A percentile compares a stretch with the other conserved stretches of the same genome.
These are phyloP conservation scores for Octonoba sinensis DNA, from an alignment of 2,888 invertebrate species.

Conservation along the genomic window DNA sequence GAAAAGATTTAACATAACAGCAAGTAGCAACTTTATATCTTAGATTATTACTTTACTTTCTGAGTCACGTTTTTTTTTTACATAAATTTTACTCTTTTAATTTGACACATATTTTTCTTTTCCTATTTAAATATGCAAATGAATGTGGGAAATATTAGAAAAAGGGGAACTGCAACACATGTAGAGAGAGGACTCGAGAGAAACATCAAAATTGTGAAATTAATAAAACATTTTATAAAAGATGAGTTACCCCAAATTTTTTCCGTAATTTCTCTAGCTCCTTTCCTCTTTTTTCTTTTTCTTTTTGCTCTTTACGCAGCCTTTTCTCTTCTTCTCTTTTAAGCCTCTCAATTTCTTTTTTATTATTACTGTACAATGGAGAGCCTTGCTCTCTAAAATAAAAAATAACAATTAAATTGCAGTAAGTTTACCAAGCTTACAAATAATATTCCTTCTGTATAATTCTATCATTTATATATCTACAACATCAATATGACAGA, in stretches of 20 bases:
- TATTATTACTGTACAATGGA: conserved; percentile 57
- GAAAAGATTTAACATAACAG: too few relatives aligned
- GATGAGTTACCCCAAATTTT: conserved; percentile 52
- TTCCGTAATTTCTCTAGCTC: conserved; percentile 58
- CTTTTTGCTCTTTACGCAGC: conserved; percentile 56
- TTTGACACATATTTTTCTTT: too few relatives aligned
- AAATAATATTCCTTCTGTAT: background rate
- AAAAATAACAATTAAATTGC: background rate
- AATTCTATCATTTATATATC: too few relatives aligned
- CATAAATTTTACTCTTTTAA: too few relatives aligned
- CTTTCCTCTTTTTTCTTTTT: conserved; percentile 58
- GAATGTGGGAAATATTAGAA: too few relatives aligned
- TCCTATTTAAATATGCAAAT: too few relatives aligned
- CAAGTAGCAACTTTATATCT: too few relatives aligned
- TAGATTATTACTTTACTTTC: too few relatives aligned
- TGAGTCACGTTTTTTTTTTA: too few relatives aligned
- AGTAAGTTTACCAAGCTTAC: background rate
- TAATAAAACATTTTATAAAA: too few relatives aligned
- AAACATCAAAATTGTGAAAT: background rate
- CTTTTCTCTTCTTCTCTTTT: conserved; percentile 61
- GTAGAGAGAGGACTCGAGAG: background rate
- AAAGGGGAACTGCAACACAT: background rate
- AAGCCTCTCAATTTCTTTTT: conserved; percentile 55
- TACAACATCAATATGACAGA: too few relatives aligned
- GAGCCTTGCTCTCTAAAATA: conserved; percentile 32